A percentile compares a stretch with the other conserved stretches of the same genome.
phyloP scores from a whole-genome alignment of 2,888 invertebrate species.

The Dorcus parallelipipedus region DNA sequence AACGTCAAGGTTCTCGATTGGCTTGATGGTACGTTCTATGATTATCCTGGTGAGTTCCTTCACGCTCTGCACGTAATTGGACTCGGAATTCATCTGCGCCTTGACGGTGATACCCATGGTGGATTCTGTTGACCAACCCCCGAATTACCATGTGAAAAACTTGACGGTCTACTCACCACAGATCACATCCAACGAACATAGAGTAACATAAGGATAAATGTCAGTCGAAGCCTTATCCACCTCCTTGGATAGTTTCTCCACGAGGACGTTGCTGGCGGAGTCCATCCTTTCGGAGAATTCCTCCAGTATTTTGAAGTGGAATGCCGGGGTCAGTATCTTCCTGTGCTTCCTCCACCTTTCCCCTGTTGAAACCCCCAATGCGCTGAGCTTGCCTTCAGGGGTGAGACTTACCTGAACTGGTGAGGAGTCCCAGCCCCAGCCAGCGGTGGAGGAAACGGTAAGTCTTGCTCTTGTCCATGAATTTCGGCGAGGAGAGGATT shows the following conservation, averaged over 20 bases:
- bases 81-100: conserved; percentile 65
- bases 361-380: conserved; percentile 9
- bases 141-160: not conserved
- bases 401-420: not conserved
- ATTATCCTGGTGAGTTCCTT: conserved; percentile 48
- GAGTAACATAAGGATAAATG: conserved; percentile 34
- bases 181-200: conserved; percentile 36
- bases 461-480: not conserved
- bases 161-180: conserved; percentile 30
- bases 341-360: conserved; percentile 31
- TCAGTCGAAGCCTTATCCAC: conserved; percentile 34
- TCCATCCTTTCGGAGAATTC: conserved; percentile 33
- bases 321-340: conserved; percentile 34
- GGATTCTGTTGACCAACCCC: conserved; percentile 56
- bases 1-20: conserved; percentile 51
- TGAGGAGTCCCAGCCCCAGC: not conserved
- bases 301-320: conserved; percentile 38
- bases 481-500: conserved; percentile 12
- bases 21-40: conserved; percentile 32
- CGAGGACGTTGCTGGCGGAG: conserved; percentile 30
- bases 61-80: conserved; percentile 69
- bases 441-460: not conserved
- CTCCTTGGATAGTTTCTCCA: conserved; percentile 21
- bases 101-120: conserved; percentile 77
- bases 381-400: too few relatives aligned